Base-by-base conservation (phyloP, 1,140 invertebrate genomes). In the Solenopsis fugax region DNA sequence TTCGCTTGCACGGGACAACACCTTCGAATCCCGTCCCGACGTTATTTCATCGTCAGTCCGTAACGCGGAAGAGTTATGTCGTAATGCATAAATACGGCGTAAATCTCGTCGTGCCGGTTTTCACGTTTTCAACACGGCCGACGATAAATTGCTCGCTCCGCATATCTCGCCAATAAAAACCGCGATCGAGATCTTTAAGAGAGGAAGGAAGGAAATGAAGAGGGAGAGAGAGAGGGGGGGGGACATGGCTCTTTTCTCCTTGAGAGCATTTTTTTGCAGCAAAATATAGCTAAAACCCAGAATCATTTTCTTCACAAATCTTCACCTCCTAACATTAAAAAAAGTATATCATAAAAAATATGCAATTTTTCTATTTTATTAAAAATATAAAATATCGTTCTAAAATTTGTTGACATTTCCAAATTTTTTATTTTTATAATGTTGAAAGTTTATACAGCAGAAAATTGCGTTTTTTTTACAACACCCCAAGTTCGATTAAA, bases 1-100 rank as follows among this genome's bases (percentile, higher is more conserved):
- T 12, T 62, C 45, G 69, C 54, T 18, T 18, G 37, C 34, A 6
- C 64, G 5, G 54, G 24, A 72, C 65, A 71, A 29, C 13, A 48
- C 56, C 52, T 12, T 7, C 80, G 9, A 56, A 13, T 82, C 54
- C 37, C 67, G 34, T 56, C 48, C 37, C 78, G 48, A 18, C 48
- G 80, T 84, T 84, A 84, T 73, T 73, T 84, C 69, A 73, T 58
- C 80, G 80, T 34, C 80, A 45, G 37, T 45, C 54, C 80, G 80
- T 73, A 84, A 84, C 54, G 69, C 69, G 80, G 67, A 73, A 84
- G 77, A 82, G 69, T 84, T 73, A 84, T 60, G 37, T 73, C 67
- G 67, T 48, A 82, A 82, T 60, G 80, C 67, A 73, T 82, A 82
- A 82, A 82, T 82, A 80, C 80, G 41, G 24, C 54, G 69, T 73